These are phyloP conservation scores for Lordiphosa andalusiaca DNA, from an alignment of 2,888 invertebrate species.

Conservation along the genomic window DNA sequence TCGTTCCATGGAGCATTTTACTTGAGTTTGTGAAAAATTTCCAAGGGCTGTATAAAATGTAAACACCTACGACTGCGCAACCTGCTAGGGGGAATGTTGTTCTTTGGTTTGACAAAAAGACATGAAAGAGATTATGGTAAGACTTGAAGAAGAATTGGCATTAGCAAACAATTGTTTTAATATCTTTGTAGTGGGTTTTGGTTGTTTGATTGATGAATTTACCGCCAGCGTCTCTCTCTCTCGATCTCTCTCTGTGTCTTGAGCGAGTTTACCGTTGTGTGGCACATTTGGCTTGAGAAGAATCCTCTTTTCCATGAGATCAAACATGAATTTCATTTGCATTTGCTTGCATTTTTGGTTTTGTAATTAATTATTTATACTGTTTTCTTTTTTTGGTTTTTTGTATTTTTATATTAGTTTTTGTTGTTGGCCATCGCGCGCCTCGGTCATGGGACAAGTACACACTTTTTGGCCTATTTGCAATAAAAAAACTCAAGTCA, in stretches of 20 bases:
- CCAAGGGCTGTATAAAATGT: conserved; percentile 63
- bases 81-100: conserved; percentile 33
- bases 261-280: conserved; percentile 22
- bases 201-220: conserved; percentile 55
- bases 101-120: conserved; percentile 33
- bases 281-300: conserved; percentile 22
- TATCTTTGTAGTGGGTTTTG: conserved; percentile 24
- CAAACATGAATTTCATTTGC: conserved; percentile 50
- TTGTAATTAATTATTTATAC: conserved; percentile 30
- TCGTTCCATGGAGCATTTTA: background rate
- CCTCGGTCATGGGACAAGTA: conserved; percentile 81
- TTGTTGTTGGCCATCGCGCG: conserved; percentile 81
- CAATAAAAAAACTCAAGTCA: conserved; percentile 81
- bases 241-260: conserved; percentile 4
- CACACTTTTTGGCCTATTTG: conserved; percentile 81
- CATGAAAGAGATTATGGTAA: conserved; percentile 49
- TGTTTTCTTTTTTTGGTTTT: conserved; percentile 38
- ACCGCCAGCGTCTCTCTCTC: conserved; percentile 64
- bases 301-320: conserved; percentile 12
- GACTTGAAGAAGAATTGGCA: conserved; percentile 42
- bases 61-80: conserved; percentile 40
- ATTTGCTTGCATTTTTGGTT: conserved; percentile 46
- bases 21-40: conserved; percentile 3
- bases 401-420: conserved; percentile 64
- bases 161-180: conserved; percentile 45